A percentile compares a stretch with the other conserved stretches of the same genome.
phyloP scores from a whole-genome alignment of 2,113 vertebrate species.

The Copsychus sechellarum region DNA sequence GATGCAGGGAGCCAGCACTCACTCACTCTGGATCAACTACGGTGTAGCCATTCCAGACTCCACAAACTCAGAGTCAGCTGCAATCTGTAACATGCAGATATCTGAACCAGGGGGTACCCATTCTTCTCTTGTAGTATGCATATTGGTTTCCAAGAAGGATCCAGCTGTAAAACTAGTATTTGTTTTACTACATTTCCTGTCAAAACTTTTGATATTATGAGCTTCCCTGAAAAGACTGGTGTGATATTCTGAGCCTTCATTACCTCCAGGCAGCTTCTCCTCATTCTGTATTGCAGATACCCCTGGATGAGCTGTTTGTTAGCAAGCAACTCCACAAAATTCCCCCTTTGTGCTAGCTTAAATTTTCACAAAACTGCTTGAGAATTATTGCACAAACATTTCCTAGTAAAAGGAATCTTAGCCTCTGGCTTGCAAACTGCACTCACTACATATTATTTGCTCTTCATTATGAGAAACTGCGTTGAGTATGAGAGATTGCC shows the following conservation, averaged over 20 bases:
- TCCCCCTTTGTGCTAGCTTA: not conserved
- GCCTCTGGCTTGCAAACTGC: constrained; percentile 12
- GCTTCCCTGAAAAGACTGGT: not conserved
- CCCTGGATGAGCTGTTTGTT: not conserved
- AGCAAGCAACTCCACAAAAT: constrained; percentile 4
- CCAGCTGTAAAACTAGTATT: not conserved
- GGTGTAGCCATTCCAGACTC: not conserved
- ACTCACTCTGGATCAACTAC: not conserved
- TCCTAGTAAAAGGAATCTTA: not conserved
- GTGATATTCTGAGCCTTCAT: not conserved
- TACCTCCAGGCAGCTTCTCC: constrained; percentile 1
- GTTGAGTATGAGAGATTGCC: not conserved
- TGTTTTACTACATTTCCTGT: not conserved
- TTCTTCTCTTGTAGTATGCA: not conserved
- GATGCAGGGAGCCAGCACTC: not conserved
- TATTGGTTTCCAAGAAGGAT: not conserved
- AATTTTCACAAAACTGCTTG: constrained; percentile 40
- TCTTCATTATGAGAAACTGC: not conserved
- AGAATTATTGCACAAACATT: constrained; percentile 28
- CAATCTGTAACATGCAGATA: not conserved
- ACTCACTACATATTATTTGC: not conserved
- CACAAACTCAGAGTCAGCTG: not conserved
- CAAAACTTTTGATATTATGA: not conserved
- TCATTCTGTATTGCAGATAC: not conserved
- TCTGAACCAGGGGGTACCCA: not conserved